These are phyloP conservation scores for Drosophila nikananu DNA, from an alignment of 1,140 invertebrate species.

Conservation along the genomic window DNA sequence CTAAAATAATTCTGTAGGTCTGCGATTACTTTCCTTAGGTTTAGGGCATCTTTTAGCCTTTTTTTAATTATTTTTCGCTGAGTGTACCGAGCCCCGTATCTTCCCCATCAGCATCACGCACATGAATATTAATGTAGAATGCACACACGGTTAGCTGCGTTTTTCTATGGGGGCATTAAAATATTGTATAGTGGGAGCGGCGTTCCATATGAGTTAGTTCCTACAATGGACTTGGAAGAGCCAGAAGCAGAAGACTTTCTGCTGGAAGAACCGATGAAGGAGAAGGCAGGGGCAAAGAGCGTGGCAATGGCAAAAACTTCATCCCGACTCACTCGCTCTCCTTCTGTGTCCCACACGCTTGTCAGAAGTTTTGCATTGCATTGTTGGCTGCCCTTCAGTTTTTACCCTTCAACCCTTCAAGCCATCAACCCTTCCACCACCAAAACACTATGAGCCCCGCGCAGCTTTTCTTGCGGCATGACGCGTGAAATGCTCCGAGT, in stretches of 20 bases:
- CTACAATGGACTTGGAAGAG: constrained; percentile 59
- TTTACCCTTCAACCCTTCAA: constrained; percentile 34
- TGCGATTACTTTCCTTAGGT: neutral
- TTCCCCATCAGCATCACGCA: constrained; percentile 56
- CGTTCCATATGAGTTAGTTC: constrained; percentile 79
- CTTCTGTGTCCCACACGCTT: constrained; percentile 41
- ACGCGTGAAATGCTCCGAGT: constrained; percentile 74
- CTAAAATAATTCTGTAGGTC: neutral
- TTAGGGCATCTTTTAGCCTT: neutral
- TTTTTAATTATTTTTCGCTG: too few relatives aligned
- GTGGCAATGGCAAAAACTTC: constrained; percentile 14
- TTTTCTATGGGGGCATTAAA: constrained; percentile 78
- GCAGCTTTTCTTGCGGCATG: constrained; percentile 48
- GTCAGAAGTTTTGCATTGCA: constrained; percentile 76
- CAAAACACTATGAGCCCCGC: neutral
- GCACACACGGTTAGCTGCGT: constrained; percentile 80
- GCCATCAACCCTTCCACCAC: constrained; percentile 3
- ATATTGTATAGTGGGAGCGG: constrained; percentile 74
- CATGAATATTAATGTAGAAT: constrained; percentile 83
- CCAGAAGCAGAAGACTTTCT: constrained; percentile 9
- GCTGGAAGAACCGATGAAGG: constrained; percentile 4
- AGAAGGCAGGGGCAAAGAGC: neutral
- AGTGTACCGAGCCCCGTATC: constrained; percentile 14
- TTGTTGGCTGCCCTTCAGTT: constrained; percentile 44
- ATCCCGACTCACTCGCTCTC: neutral